These are phyloP conservation scores for Drosophila miranda DNA, from an alignment of 1,140 invertebrate species.

Conservation along the genomic window DNA sequence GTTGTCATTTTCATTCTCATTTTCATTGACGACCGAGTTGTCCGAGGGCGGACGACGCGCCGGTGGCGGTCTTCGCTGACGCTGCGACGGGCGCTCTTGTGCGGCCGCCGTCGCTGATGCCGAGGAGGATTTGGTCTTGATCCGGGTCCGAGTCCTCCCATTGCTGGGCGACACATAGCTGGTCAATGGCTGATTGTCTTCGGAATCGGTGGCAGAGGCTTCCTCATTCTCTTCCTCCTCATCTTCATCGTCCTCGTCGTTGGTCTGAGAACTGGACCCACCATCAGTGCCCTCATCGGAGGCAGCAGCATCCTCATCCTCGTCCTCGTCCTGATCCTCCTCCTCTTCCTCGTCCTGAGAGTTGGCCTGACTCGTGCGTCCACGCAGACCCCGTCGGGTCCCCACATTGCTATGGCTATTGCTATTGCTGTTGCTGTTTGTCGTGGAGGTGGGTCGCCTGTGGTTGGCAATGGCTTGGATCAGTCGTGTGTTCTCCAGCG, in stretches of 20 bases:
- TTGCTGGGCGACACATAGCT: slow-evolving; percentile 69
- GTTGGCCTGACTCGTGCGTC: slow-evolving; percentile 64
- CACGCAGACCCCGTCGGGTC: slow-evolving; percentile 57
- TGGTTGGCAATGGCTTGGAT: slow-evolving; percentile 45
- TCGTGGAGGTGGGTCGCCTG: slow-evolving; percentile 73
- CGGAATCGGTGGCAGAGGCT: slow-evolving; percentile 76
- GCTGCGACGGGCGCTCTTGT: slow-evolving; percentile 30
- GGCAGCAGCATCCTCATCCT: slow-evolving; percentile 61
- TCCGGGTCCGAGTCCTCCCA: slow-evolving; percentile 40
- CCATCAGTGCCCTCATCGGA: slow-evolving; percentile 76
- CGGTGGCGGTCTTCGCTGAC: slow-evolving; percentile 20
- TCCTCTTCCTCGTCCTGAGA: slow-evolving; percentile 61
- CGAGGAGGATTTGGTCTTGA: slow-evolving; percentile 52
- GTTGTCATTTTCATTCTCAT: slow-evolving; percentile 44
- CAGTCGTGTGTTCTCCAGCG: slow-evolving; percentile 57
- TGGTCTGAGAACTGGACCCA: slow-evolving; percentile 60
- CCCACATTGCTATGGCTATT: slow-evolving; percentile 29
- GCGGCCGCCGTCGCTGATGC: slow-evolving; percentile 26
- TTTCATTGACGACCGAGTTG: slow-evolving; percentile 53
- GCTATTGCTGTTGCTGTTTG: slow-evolving; percentile 42
- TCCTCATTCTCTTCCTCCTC: slow-evolving; percentile 25
- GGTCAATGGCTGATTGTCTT: slow-evolving; percentile 84
- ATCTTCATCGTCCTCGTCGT: slow-evolving; percentile 47
- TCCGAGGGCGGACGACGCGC: slow-evolving; percentile 51
- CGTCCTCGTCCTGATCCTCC: slow-evolving; percentile 45